A percentile compares a stretch with the other conserved stretches of the same genome.
Conservation (phyloP, 2,888 invertebrate species). For the Volucella zonaria region DNA sequence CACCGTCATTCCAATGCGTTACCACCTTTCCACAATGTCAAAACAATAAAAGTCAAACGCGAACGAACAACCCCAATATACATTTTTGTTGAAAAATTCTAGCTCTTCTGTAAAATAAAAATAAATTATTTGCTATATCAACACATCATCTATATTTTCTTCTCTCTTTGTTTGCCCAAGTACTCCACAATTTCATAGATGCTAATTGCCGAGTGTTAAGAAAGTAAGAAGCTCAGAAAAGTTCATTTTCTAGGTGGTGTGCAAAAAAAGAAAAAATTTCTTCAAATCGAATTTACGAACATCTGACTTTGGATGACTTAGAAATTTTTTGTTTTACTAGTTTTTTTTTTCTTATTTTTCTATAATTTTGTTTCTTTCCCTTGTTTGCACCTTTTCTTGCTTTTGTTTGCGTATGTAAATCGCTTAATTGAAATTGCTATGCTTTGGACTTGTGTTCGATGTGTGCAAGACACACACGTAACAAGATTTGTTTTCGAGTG, state of each 20-base stretch:
- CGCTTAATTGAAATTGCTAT: constrained; percentile 54
- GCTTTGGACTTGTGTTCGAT: constrained; percentile 35
- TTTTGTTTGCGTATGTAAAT: constrained; percentile 51
- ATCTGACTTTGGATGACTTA: constrained; percentile 41
- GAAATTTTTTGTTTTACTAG: constrained; percentile 15
- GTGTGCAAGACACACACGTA: constrained; percentile 45
- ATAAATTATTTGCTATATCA: constrained; percentile 46
- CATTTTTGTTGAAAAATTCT: constrained; percentile 42
- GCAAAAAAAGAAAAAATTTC: not conserved
- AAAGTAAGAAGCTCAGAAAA: constrained; percentile 39
- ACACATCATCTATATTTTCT: constrained; percentile 15
- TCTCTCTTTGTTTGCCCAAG: not conserved
- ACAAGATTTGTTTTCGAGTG: constrained; percentile 44
- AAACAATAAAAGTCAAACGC: not conserved
- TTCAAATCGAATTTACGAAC: constrained; percentile 27
- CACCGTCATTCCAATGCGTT: not conserved
- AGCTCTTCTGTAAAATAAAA: constrained; percentile 51
- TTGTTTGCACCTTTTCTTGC: not conserved
- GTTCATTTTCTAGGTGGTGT: not conserved
- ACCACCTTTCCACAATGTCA: constrained; percentile 7
- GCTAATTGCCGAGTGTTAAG: constrained; percentile 22
- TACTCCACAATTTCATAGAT: constrained; percentile 26
- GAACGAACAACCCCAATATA: constrained; percentile 47
- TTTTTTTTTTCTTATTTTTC: constrained; percentile 13
- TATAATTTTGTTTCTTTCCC: not conserved